These are phyloP conservation scores for Sialia sialis DNA, from an alignment of 2,113 vertebrate species.

Conservation along the genomic window DNA sequence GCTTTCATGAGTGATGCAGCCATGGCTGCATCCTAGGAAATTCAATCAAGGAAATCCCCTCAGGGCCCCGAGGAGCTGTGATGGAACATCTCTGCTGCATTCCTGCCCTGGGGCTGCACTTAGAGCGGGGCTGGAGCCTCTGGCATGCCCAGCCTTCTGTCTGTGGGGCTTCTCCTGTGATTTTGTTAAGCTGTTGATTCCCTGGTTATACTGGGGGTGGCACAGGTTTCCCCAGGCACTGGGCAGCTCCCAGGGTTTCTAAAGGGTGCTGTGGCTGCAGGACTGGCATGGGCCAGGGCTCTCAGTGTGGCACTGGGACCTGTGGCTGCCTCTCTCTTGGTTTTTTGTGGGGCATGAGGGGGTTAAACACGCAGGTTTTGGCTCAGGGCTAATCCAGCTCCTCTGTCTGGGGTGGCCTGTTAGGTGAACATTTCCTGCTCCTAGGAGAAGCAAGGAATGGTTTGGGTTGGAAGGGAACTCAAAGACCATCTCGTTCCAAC, in stretches of 20 bases:
- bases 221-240: fast-evolving
- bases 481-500: neutral
- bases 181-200: neutral
- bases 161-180: neutral
- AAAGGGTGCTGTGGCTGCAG: neutral
- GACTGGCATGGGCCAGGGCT: fast-evolving
- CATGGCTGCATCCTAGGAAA: constrained; percentile 63
- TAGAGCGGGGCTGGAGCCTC: neutral
- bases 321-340: too few species aligned
- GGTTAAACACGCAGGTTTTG: neutral
- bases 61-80: neutral
- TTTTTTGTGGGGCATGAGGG: neutral
- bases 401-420: neutral
- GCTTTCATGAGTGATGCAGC: constrained; percentile 38
- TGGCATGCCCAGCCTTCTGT: neutral
- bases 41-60: constrained; percentile 68
- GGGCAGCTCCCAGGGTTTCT: neutral
- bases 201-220: neutral
- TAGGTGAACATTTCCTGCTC: neutral
- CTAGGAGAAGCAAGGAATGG: neutral
- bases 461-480: neutral
- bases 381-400: neutral
- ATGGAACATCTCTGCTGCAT: neutral
- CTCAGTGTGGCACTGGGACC: neutral
- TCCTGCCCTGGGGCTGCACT: neutral